Percentiles rank a stretch among this genome's conserved stretches.
Conservation (phyloP, 2,888 invertebrate species). For the Agelastica alni region DNA sequence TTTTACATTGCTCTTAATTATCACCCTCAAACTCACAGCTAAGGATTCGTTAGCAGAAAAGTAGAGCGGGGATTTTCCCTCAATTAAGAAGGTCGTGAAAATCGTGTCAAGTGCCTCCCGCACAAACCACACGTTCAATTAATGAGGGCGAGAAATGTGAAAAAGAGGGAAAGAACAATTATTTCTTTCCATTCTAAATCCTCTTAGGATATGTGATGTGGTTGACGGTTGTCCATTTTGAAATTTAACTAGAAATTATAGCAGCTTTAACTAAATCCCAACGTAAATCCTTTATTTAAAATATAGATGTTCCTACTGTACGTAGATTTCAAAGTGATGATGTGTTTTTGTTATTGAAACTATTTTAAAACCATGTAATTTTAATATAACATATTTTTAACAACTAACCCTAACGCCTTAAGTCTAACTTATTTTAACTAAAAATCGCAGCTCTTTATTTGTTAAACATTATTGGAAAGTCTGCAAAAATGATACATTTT, state of each 20-base stretch:
- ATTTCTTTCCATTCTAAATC: slow-evolving; percentile 42
- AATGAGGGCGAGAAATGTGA: slow-evolving; percentile 40
- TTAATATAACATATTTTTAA: no score
- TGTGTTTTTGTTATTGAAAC: no score
- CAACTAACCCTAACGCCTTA: no score
- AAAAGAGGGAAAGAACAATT: slow-evolving; percentile 40
- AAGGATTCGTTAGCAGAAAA: slow-evolving; percentile 21
- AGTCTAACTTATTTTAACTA: no score
- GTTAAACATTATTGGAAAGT: no score
- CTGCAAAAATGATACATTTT: no score
- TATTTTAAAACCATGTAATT: no score
- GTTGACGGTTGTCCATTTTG: slow-evolving; percentile 6
- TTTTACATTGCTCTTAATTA: slow-evolving; percentile 17
- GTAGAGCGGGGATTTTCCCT: slow-evolving; percentile 26
- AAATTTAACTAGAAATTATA: slow-evolving; percentile 4
- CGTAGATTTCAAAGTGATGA: no score
- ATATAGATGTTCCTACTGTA: no score
- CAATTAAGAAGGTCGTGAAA: slow-evolving; percentile 42
- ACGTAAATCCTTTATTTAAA: no score
- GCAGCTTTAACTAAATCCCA: no score
- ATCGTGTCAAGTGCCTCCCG: slow-evolving; percentile 44
- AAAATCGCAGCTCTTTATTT: no score
- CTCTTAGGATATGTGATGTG: slow-evolving; percentile 6
- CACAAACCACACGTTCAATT: slow-evolving; percentile 47
- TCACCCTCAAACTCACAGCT: slow-evolving; percentile 11